These are phyloP conservation scores for Notiomystis cincta DNA, from an alignment of 2,113 vertebrate genomes.

Conservation along the genomic window DNA sequence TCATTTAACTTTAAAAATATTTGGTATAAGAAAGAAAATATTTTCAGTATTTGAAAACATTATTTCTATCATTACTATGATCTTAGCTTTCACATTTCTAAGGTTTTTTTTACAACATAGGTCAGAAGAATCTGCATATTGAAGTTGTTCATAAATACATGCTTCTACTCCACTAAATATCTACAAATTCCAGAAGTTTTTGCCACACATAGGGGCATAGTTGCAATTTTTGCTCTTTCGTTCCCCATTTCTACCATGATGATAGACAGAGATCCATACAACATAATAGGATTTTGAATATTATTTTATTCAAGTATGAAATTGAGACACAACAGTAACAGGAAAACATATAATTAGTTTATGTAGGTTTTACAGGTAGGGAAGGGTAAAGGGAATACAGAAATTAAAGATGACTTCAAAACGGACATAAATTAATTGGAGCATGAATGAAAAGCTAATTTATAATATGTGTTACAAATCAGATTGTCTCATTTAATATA, in stretches of 20 bases:
- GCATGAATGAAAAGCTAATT: not conserved
- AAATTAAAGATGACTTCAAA: not conserved
- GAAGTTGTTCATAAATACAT: not conserved
- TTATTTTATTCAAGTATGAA: not conserved
- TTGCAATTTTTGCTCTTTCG: not conserved
- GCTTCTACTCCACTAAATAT: not conserved
- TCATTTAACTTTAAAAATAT: not conserved
- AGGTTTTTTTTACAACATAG: not conserved
- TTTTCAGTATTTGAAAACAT: not conserved
- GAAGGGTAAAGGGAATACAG: not conserved
- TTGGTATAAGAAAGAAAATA: not conserved
- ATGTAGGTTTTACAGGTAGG: not conserved
- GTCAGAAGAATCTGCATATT: not conserved
- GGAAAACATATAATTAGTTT: not conserved
- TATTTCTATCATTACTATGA: not conserved
- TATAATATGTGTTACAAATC: not conserved
- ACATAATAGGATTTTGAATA: not conserved
- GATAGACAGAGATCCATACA: not conserved
- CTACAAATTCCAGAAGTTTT: not conserved
- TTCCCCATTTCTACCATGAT: not conserved
- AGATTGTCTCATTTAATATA: not conserved
- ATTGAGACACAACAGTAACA: not conserved
- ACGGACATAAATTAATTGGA: not conserved
- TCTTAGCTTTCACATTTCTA: not conserved
- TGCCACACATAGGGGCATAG: not conserved